Evolutionary conservation across 2,888 invertebrate genomes (phyloP).

Genomic region (Rugalucina vietnamica): DNA sequence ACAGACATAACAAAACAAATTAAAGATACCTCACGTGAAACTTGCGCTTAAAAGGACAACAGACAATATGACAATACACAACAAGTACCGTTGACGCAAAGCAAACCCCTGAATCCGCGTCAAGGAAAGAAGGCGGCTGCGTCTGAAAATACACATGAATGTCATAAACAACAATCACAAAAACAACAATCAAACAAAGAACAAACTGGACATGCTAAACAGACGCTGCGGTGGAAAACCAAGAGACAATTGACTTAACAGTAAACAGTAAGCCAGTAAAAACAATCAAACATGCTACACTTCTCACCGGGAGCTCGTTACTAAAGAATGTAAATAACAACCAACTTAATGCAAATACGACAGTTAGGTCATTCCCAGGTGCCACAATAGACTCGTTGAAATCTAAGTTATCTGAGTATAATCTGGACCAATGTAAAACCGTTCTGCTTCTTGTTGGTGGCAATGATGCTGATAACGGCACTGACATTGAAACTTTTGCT

Average conservation of each 20-base stretch:
- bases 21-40: background rate
- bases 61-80: background rate
- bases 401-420: background rate
- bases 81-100: background rate
- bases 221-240: background rate
- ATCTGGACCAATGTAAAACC: background rate
- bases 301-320: background rate
- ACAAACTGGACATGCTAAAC: background rate
- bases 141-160: background rate
- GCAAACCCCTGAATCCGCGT: background rate
- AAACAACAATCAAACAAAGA: background rate
- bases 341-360: background rate
- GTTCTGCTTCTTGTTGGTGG: background rate
- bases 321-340: background rate
- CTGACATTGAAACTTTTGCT: background rate
- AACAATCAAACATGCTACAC: background rate
- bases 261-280: background rate
- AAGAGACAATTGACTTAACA: background rate
- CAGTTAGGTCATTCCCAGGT: background rate
- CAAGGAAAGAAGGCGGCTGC: background rate
- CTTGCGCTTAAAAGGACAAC: background rate
- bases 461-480: background rate
- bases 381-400: background rate
- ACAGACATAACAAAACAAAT: background rate
- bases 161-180: background rate